phyloP scores from a whole-genome alignment of 2,888 invertebrate species.

The Myopa testacea region DNA sequence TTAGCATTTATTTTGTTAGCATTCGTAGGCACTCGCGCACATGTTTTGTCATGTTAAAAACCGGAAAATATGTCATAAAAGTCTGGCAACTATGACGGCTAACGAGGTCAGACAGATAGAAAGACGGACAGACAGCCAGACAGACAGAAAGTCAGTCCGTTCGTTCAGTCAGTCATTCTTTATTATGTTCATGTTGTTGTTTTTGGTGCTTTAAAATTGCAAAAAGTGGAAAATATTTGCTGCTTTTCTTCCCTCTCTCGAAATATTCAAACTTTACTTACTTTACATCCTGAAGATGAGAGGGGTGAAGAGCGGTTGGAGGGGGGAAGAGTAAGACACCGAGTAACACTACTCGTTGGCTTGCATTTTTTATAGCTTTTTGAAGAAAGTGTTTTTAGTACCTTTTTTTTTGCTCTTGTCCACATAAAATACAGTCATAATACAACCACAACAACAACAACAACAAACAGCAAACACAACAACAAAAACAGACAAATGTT shows the following conservation, averaged over 20 bases:
- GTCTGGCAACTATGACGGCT: conserved; percentile 14
- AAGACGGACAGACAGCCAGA: too few relatives aligned
- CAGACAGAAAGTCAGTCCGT: too few relatives aligned
- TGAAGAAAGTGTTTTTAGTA: conserved; percentile 17
- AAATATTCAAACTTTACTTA: not conserved
- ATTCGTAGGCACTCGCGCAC: not conserved
- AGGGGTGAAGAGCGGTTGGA: not conserved
- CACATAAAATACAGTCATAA: not conserved
- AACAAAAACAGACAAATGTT: not conserved
- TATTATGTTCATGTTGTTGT: conserved; percentile 1
- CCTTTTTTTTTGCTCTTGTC: not conserved
- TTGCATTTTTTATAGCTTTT: conserved; percentile 12
- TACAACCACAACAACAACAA: not conserved
- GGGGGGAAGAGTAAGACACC: too few relatives aligned
- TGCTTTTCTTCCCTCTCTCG: not conserved
- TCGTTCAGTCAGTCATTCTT: not conserved
- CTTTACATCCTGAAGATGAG: not conserved
- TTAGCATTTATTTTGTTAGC: conserved; percentile 30
- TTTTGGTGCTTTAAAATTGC: not conserved
- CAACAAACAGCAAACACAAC: not conserved
- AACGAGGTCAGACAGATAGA: not conserved
- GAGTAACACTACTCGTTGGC: too few relatives aligned
- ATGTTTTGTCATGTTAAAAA: conserved; percentile 8
- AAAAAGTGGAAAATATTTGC: not conserved
- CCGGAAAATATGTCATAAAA: conserved; percentile 37